Evolutionary conservation across 2,888 invertebrate species (phyloP).

Genomic region (Limnephilus lunatus): DNA sequence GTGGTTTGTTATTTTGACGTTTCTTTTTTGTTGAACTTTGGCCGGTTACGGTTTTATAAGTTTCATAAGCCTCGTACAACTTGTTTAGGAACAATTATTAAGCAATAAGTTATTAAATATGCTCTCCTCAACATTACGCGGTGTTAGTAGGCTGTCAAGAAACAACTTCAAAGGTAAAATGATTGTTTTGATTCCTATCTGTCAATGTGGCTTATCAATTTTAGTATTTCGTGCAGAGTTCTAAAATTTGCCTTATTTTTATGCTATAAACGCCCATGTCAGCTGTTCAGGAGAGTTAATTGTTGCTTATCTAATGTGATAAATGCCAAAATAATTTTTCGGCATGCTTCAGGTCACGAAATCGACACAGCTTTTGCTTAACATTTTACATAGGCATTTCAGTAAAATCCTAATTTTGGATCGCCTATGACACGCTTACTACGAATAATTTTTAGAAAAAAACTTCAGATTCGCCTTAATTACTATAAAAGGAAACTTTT

Average conservation of each 20-base stretch:
- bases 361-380: too few relatives aligned
- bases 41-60: neutral
- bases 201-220: neutral
- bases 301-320: neutral
- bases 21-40: neutral
- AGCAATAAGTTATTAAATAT: neutral
- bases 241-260: neutral
- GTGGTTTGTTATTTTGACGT: neutral
- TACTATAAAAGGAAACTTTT: too few relatives aligned
- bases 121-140: neutral
- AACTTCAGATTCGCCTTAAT: too few relatives aligned
- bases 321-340: neutral
- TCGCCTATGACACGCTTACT: too few relatives aligned
- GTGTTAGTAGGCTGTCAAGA: neutral
- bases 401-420: too few relatives aligned
- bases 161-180: constrained; percentile 1
- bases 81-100: neutral
- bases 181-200: constrained; percentile 25
- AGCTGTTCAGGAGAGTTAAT: neutral
- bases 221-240: neutral
- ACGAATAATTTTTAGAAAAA: too few relatives aligned
- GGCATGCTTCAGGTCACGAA: neutral
- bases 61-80: neutral
- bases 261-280: neutral
- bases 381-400: too few relatives aligned